Evolutionary conservation across 2,888 invertebrate species (phyloP), one percentile per base, ranked within the genome.

Genomic region (Cinara cedri): DNA sequence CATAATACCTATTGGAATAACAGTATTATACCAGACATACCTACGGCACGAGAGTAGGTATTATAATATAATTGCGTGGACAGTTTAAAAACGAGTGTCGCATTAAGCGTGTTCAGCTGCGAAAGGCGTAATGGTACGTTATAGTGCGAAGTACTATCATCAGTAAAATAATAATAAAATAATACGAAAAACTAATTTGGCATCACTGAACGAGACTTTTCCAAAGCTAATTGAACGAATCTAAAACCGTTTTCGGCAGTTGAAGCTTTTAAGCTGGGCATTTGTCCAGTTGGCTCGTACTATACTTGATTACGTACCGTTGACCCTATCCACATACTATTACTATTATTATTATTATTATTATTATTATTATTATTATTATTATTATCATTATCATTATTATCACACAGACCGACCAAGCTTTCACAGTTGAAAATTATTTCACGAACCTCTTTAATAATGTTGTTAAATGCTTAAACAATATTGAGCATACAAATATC

Each of bases 261-360:
- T 70, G 60, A 60, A 78, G 78, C 78, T 78, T 78, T 78, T 78
- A 70, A 51, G 68, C 49, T 78, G 78, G 78, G 78, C 78, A 78
- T 68, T 68, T 78, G 78, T 78, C 78, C 78, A 78, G 78, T 78
- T 78, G 78, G 78, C 78, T 78, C 78, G 70, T 70, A 70, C 70
- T 21, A 70, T 70, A 78, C 78, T 78, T 70, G 60, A 68, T 78
- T 70, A 68, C 57, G 51, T 55, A 68, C 68, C 68, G 62, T 49
- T 78, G 78, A 78, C 70, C 78, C 68, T 62, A 70, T 60, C 49
- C 68, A 78, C 78, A 78, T 78, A 78, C 60, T 62, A 78, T 78
- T 57, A 62, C 63, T 63, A 74, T 74, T 63, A 63, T 63, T 63
- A 51, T 54, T 63, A 63, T n/a, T n/a, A n/a, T n/a, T n/a, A n/a